phyloP scores from a whole-genome alignment of 2,797 vertebrate genomes.

The Microcaecilia unicolor region DNA sequence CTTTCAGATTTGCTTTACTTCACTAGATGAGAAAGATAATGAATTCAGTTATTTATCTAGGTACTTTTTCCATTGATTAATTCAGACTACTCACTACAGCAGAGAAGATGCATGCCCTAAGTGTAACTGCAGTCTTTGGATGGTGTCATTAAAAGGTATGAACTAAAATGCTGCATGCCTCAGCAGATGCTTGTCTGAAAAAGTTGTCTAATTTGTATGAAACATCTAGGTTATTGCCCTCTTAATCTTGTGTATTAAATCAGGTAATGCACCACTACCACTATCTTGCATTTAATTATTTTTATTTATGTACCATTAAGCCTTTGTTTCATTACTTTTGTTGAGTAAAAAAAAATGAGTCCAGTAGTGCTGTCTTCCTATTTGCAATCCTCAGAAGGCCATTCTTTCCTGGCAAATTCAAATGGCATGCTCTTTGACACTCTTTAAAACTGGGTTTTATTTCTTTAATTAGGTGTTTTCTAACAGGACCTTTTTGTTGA shows the following conservation, averaged over 20 bases:
- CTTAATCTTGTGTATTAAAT: slow-evolving; percentile 49
- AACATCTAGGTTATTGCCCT: slow-evolving; percentile 33
- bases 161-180: slow-evolving; percentile 8
- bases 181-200: neutral
- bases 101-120: neutral
- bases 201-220: slow-evolving; percentile 24
- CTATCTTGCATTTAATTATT: slow-evolving; percentile 42
- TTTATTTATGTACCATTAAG: slow-evolving; percentile 53
- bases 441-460: slow-evolving; percentile 38
- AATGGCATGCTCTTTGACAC: slow-evolving; percentile 20
- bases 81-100: neutral
- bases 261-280: slow-evolving; percentile 34
- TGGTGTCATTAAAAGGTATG: slow-evolving; percentile 11
- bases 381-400: slow-evolving; percentile 32
- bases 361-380: slow-evolving; percentile 8
- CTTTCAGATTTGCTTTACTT: neutral
- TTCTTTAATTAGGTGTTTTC: slow-evolving; percentile 55
- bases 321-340: slow-evolving; percentile 36
- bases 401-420: slow-evolving; percentile 19
- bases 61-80: neutral
- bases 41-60: neutral
- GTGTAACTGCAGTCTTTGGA: slow-evolving; percentile 1
- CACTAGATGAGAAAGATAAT: neutral
- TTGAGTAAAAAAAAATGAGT: slow-evolving; percentile 19
- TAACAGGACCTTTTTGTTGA: slow-evolving; percentile 36